A percentile compares a stretch with the other conserved stretches of the same genome.
phyloP scores from a whole-genome alignment of 2,113 vertebrate species.

The Protomyctophum bolini region DNA sequence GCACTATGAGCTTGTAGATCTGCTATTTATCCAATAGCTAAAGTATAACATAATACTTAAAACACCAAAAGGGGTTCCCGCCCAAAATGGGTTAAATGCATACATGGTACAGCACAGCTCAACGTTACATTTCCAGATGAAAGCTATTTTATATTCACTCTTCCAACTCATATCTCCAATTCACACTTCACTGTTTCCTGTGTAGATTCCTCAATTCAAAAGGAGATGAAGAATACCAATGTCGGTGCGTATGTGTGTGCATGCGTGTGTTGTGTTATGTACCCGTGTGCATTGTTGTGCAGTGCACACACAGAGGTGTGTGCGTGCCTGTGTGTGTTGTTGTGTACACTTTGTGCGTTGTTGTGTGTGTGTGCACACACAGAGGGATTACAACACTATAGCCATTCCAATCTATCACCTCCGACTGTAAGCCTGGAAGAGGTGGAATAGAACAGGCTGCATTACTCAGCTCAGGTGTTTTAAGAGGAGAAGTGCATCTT shows the following conservation, averaged over 20 bases:
- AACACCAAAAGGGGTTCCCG: too few relatives aligned
- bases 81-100: too few relatives aligned
- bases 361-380: not conserved
- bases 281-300: not conserved
- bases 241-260: too few relatives aligned
- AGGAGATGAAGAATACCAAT: not conserved
- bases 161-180: slow-evolving; percentile 55
- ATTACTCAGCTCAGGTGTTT: slow-evolving; percentile 1
- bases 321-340: too few relatives aligned
- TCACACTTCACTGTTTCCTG: slow-evolving; percentile 43
- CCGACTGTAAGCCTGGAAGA: slow-evolving; percentile 7
- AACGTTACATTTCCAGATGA: too few relatives aligned
- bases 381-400: slow-evolving; percentile 22
- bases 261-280: too few relatives aligned
- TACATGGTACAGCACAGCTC: too few relatives aligned
- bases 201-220: not conserved
- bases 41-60: too few relatives aligned
- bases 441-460: slow-evolving; percentile 16
- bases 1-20: too few relatives aligned
- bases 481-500: not conserved
- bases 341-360: too few relatives aligned
- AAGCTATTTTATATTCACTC: too few relatives aligned
- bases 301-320: not conserved
- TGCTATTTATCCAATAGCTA: too few relatives aligned
- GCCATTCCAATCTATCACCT: slow-evolving; percentile 40